Conservation (phyloP, 2,113 vertebrate species). For the Dicaeum eximium region DNA sequence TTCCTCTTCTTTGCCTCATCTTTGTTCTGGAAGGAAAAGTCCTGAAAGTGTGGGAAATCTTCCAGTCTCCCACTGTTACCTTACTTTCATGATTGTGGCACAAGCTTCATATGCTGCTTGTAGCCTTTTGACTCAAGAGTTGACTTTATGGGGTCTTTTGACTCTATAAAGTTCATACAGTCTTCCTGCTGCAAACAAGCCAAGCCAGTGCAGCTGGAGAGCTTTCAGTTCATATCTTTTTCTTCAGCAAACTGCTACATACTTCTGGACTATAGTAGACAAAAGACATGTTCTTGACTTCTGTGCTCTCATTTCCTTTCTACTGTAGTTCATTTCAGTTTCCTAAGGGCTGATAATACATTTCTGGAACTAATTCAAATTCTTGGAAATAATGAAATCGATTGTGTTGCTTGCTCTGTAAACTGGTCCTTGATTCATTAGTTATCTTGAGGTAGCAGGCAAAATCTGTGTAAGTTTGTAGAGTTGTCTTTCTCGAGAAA, state of each 20-base stretch:
- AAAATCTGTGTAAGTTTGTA: neutral
- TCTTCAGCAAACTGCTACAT: neutral
- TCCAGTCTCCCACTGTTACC: neutral
- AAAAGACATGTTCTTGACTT: neutral
- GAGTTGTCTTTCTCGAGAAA: neutral
- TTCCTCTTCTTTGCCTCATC: neutral
- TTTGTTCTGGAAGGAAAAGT: neutral
- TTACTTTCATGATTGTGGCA: neutral
- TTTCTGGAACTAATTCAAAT: neutral
- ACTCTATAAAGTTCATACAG: neutral
- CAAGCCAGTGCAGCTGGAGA: neutral
- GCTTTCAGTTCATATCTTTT: neutral
- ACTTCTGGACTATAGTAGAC: neutral
- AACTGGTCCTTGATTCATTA: neutral
- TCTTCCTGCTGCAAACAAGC: neutral
- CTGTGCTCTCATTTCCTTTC: neutral
- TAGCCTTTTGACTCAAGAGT: neutral
- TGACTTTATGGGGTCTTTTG: neutral
- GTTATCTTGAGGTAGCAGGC: neutral
- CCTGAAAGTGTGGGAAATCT: neutral
- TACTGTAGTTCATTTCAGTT: neutral
- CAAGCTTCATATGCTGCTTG: neutral
- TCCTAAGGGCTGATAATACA: neutral
- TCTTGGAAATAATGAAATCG: neutral
- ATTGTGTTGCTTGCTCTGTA: neutral